Percentiles rank a stretch among this genome's conserved stretches.
phyloP scores from a whole-genome alignment of 2,113 vertebrate species.

The Peucedramus taeniatus region DNA sequence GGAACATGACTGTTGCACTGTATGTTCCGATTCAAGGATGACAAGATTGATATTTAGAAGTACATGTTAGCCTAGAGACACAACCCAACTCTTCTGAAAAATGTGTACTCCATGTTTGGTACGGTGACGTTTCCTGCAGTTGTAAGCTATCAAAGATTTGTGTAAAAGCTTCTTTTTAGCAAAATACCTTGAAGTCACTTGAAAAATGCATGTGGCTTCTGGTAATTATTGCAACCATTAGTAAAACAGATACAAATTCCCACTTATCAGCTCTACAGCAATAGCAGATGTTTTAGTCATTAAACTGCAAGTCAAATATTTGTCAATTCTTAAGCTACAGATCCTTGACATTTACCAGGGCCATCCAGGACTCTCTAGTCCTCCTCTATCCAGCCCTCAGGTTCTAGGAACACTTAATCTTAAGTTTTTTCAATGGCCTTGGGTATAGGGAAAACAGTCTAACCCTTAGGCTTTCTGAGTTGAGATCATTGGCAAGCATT shows the following conservation, averaged over 20 bases:
- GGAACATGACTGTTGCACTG: background rate
- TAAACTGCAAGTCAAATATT: background rate
- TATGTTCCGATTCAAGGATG: background rate
- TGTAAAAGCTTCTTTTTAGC: background rate
- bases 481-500: background rate
- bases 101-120: rapidly evolving
- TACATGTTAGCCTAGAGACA: background rate
- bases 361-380: background rate
- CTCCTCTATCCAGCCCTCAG: background rate
- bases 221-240: background rate
- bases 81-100: background rate
- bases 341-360: background rate
- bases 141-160: background rate
- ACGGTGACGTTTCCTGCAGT: background rate
- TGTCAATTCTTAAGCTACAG: background rate
- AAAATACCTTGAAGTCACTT: background rate
- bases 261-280: background rate
- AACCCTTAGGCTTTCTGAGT: background rate
- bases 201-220: background rate
- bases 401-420: background rate
- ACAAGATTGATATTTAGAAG: background rate
- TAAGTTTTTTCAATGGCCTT: background rate
- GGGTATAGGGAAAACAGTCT: background rate
- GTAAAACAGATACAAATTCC: background rate
- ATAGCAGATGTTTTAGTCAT: background rate